Conservation (phyloP, 2,888 invertebrate genomes). For the Lutraria lutraria region DNA sequence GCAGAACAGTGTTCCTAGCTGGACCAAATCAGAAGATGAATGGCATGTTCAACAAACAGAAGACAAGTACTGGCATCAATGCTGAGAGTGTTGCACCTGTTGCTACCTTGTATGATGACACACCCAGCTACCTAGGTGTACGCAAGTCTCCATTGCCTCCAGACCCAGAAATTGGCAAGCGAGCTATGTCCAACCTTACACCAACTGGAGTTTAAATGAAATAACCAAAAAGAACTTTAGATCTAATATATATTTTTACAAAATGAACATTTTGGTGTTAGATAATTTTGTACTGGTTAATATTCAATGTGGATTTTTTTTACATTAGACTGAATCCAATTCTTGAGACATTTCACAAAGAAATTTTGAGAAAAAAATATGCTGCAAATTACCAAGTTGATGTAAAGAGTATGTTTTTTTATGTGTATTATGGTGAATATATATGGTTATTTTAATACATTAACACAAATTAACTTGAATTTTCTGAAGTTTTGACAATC, state of each 20-base stretch:
- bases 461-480: too few relatives aligned
- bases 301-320: too few relatives aligned
- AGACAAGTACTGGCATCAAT: background rate
- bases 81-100: conserved; percentile 38
- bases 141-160: conserved; percentile 39
- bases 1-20: conserved; percentile 55
- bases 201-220: conserved; percentile 25
- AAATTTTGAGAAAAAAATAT: too few relatives aligned
- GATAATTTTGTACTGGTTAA: background rate
- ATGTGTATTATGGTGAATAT: too few relatives aligned
- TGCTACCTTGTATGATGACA: conserved; percentile 59
- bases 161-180: background rate
- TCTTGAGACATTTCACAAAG: too few relatives aligned
- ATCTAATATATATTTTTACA: background rate
- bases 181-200: background rate
- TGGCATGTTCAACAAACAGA: conserved; percentile 51
- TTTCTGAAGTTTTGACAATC: too few relatives aligned
- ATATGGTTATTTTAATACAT: too few relatives aligned
- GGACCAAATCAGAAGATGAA: conserved; percentile 34
- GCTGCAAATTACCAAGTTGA: too few relatives aligned
- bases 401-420: too few relatives aligned
- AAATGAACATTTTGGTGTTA: background rate
- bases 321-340: too few relatives aligned
- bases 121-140: background rate
- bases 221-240: background rate